Percentiles rank a stretch among this genome's conserved stretches.
These are phyloP conservation scores for Ophiothrix spiculata DNA, from an alignment of 35 echinoderm and acorn worm genomes.

Conservation along the genomic window DNA sequence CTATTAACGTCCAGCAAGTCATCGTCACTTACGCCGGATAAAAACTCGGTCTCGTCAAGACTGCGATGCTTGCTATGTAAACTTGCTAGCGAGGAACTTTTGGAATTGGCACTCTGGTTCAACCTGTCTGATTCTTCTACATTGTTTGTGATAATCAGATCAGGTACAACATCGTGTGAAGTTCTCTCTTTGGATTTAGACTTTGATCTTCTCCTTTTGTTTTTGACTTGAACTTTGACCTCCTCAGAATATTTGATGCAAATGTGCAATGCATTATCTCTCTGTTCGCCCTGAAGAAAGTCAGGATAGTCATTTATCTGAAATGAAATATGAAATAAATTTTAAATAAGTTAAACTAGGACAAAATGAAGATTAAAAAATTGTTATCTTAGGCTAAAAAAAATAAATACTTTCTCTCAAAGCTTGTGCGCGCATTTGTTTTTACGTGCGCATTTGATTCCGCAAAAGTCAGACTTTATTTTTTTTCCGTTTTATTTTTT, in stretches of 20 bases:
- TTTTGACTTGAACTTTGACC: slow-evolving; percentile 2
- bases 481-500: too few relatives aligned
- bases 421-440: too few relatives aligned
- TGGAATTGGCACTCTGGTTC: not conserved
- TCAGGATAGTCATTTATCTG: slow-evolving; percentile 99
- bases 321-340: slow-evolving; percentile 9
- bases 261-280: slow-evolving; percentile 90
- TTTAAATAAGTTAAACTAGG: not conserved
- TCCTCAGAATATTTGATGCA: slow-evolving; percentile 45
- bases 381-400: too few relatives aligned
- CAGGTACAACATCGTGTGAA: not conserved
- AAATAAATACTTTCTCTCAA: not conserved
- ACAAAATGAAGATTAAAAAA: not conserved
- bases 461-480: too few relatives aligned
- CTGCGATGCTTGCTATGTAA: slow-evolving; percentile 51
- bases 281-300: slow-evolving; percentile 88
- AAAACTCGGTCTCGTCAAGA: slow-evolving; percentile 64
- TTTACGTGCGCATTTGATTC: too few relatives aligned
- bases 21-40: slow-evolving; percentile 29
- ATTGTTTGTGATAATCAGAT: slow-evolving; percentile 28
- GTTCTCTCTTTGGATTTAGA: slow-evolving; percentile 20
- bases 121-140: slow-evolving; percentile 25
- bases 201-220: slow-evolving; percentile 5
- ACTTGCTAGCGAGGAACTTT: not conserved
- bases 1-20: slow-evolving; percentile 31